Percentiles rank a stretch among this genome's conserved stretches.
Evolutionary conservation across 2,888 invertebrate genomes (phyloP).

Genomic region (Callimorpha dominula): DNA sequence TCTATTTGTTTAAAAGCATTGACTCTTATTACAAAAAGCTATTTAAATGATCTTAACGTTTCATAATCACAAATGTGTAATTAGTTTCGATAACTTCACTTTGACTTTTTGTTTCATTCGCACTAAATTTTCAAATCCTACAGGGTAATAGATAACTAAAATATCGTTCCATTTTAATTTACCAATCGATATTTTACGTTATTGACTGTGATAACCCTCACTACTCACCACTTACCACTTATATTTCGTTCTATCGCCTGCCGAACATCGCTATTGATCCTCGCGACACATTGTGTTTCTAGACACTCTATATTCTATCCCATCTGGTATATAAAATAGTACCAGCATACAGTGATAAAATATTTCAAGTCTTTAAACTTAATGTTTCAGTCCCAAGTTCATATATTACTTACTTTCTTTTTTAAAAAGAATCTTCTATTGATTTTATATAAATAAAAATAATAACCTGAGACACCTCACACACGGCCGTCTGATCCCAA

Average conservation of each 20-base stretch:
- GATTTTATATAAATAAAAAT: too few relatives aligned
- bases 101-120: background rate
- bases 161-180: background rate
- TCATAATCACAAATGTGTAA: too few relatives aligned
- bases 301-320: background rate
- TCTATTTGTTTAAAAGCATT: too few relatives aligned
- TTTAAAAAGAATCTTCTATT: too few relatives aligned
- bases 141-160: too few relatives aligned
- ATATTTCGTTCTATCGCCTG: conserved; percentile 39
- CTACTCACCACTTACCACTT: conserved; percentile 29
- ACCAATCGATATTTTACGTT: conserved; percentile 4
- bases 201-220: background rate
- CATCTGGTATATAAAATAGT: background rate
- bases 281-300: conserved; percentile 15
- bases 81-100: background rate
- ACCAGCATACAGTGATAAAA: background rate
- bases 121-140: background rate
- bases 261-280: conserved; percentile 44
- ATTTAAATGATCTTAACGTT: too few relatives aligned
- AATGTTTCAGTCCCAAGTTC: too few relatives aligned
- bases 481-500: too few relatives aligned
- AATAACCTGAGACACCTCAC: too few relatives aligned
- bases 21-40: too few relatives aligned
- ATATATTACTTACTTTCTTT: too few relatives aligned
- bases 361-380: too few relatives aligned